Evolutionary conservation across 2,888 invertebrate species (phyloP), one percentile per base, ranked within the genome.

Genomic region (Clistopyga incitator): DNA sequence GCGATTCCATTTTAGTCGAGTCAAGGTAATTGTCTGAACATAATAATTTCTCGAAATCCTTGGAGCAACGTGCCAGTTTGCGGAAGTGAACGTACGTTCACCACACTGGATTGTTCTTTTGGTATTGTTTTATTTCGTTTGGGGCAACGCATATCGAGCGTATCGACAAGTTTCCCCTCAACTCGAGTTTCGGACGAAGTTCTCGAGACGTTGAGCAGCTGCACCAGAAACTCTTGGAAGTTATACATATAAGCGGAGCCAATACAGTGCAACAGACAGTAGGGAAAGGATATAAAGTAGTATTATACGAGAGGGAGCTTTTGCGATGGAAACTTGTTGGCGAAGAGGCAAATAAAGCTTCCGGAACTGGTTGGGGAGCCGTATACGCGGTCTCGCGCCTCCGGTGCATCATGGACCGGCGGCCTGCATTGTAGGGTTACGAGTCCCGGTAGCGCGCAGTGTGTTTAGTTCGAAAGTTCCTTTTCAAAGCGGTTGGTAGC

Each of bases 381-480:
- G 70, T 29, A 29, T n/a, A 50, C 42, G 65, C 45, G 29, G 18
- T 18, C 52, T 71, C 70, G 54, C 70, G 54, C 56, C 34, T 38
- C 38, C 13, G 54, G 54, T 54, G 70, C 54, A 56, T 70, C 52
- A 50, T 52, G 18, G 70, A 23, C 34, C 56, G 52, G 52, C 29
- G 34, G 20, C 15, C 15, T 10, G 38, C 38, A 42, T 71, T 38
- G 23, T 29, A 65, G 20, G 42, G 70, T 29, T 64, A 42, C 61
- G 38, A 54, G 52, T 59, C 59, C 10, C 56, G 45, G 45, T 70
- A 38, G 38, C 20, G 42, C 20, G 78, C 71, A 64, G 23, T 79
- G 77, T 88, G 85, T 88, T 88, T 87, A 85, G 88, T 82, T 87
- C 84, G 84, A 85, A 90, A 90, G 87, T 88, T 89, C 84, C 78